Percentiles rank a stretch among this genome's conserved stretches.
These are phyloP conservation scores for Nothoprocta pentlandii DNA, from an alignment of 2,113 vertebrate species.

Conservation along the genomic window DNA sequence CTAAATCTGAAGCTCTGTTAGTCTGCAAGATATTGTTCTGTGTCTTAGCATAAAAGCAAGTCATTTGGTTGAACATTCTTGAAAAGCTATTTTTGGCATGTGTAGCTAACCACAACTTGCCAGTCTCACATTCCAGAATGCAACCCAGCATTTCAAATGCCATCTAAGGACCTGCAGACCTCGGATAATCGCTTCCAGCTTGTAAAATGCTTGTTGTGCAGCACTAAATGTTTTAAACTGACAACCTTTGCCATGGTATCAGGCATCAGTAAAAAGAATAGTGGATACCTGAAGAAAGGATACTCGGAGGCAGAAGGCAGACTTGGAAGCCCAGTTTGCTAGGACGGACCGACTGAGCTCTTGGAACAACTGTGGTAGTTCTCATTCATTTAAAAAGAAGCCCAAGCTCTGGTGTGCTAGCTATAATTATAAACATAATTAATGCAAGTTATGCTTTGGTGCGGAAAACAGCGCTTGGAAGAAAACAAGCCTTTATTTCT, in stretches of 20 bases:
- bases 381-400: background rate
- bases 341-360: background rate
- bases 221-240: background rate
- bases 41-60: background rate
- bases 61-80: background rate
- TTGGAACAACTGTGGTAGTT: background rate
- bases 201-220: background rate
- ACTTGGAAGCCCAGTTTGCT: background rate
- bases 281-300: background rate
- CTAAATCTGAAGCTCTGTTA: background rate
- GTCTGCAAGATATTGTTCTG: background rate
- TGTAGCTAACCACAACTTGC: background rate
- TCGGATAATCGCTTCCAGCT: background rate
- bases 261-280: background rate
- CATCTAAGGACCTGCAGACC: background rate
- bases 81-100: conserved; percentile 15
- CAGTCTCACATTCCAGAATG: conserved; percentile 5
- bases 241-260: background rate
- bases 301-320: background rate
- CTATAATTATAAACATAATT: background rate
- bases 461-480: background rate
- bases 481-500: rapidly evolving
- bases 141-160: background rate
- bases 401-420: background rate
- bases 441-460: background rate